Conservation (phyloP, 1,140 invertebrate species). For the Nixonia krombeini region DNA sequence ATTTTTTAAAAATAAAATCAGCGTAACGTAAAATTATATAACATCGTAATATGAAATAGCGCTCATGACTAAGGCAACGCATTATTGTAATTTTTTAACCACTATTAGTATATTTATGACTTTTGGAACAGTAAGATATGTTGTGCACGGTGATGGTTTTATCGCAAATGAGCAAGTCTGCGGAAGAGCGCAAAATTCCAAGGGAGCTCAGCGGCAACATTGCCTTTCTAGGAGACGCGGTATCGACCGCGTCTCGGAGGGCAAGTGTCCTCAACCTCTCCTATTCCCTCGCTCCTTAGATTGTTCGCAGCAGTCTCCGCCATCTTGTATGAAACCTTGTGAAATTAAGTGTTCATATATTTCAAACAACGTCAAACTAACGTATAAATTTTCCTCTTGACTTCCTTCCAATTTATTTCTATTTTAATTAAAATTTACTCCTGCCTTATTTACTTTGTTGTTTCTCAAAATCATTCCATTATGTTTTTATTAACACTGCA, state of each 20-base stretch:
- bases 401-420: background rate
- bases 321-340: conserved; percentile 30
- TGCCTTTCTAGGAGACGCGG: conserved; percentile 37
- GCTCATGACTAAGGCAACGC: no score
- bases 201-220: conserved; percentile 43
- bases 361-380: background rate
- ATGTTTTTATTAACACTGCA: no score
- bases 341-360: conserved; percentile 3
- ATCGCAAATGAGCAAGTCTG: conserved; percentile 18
- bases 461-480: no score
- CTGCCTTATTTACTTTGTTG: no score
- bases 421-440: conserved; percentile 1
- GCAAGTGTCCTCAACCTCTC: conserved; percentile 44
- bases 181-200: conserved; percentile 37
- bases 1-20: no score
- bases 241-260: conserved; percentile 49
- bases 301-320: conserved; percentile 24
- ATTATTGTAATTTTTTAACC: background rate
- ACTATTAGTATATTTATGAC: conserved; percentile 1
- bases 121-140: background rate
- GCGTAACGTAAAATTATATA: no score
- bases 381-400: background rate
- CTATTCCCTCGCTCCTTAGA: conserved; percentile 28
- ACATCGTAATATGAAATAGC: no score
- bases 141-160: conserved; percentile 9